Evolutionary conservation across 2,888 invertebrate species (phyloP).

Genomic region (Sesia apiformis): DNA sequence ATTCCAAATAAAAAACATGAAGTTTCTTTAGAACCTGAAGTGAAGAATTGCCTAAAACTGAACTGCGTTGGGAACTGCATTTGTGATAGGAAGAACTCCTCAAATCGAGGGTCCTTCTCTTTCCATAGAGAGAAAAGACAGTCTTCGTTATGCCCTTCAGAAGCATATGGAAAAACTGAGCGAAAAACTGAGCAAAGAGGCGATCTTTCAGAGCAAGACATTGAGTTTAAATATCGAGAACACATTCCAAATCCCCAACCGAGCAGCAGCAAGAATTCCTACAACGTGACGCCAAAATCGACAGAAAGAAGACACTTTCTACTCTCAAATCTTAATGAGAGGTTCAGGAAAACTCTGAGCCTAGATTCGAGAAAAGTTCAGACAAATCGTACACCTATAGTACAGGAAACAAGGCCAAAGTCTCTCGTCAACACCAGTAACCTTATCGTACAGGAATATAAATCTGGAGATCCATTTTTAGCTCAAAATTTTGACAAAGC

Average conservation of each 20-base stretch:
- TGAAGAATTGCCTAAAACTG: conserved; percentile 40
- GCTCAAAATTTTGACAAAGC: conserved; percentile 52
- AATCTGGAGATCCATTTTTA: conserved; percentile 40
- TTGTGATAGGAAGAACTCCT: conserved; percentile 51
- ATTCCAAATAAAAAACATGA: conserved; percentile 52
- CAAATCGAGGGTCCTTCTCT: conserved; percentile 59
- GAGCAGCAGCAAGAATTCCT: conserved; percentile 56
- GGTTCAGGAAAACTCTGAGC: conserved; percentile 67
- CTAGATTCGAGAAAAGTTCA: conserved; percentile 63
- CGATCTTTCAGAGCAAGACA: conserved; percentile 60
- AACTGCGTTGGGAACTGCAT: conserved; percentile 58
- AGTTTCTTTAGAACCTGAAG: conserved; percentile 45
- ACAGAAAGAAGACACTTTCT: conserved; percentile 57
- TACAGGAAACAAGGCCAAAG: conserved; percentile 56
- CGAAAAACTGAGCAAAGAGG: conserved; percentile 26
- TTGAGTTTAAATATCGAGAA: conserved; percentile 66
- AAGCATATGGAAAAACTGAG: conserved; percentile 31
- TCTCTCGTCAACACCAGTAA: conserved; percentile 60
- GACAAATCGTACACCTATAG: conserved; percentile 48
- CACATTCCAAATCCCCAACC: conserved; percentile 59
- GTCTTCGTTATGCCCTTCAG: conserved; percentile 40
- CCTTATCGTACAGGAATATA: conserved; percentile 49
- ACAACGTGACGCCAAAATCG: conserved; percentile 64
- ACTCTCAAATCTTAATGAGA: conserved; percentile 60
- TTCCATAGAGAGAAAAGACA: conserved; percentile 56